These are phyloP conservation scores for Gallinago nigripennis DNA, from an alignment of 2,797 vertebrate genomes.

Conservation along the genomic window DNA sequence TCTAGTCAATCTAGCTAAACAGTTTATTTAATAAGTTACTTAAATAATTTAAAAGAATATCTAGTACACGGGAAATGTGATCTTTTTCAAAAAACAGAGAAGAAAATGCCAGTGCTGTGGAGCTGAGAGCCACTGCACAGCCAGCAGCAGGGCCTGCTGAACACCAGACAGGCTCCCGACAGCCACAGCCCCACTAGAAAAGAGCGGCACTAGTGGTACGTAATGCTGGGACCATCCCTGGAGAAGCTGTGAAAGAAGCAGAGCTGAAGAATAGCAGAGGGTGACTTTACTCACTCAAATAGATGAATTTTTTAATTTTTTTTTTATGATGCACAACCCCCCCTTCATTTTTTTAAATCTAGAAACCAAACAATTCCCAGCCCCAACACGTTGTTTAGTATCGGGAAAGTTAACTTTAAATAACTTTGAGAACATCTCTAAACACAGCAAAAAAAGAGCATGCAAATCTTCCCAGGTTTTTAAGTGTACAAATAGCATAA, in stretches of 20 bases:
- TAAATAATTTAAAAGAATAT: background rate
- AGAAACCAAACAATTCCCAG: background rate
- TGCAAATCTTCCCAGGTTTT: background rate
- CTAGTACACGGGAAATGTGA: background rate
- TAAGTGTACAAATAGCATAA: fast-evolving
- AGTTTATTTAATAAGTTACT: background rate
- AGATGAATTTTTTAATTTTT: too few relatives aligned
- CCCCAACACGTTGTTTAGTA: background rate
- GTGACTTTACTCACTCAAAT: background rate
- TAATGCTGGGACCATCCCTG: fast-evolving
- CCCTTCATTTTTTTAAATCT: background rate
- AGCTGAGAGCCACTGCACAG: background rate
- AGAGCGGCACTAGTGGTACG: too few relatives aligned
- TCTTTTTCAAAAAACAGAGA: background rate
- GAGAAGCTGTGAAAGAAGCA: background rate
- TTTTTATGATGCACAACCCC: background rate
- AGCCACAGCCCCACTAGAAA: background rate
- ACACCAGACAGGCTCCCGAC: too few relatives aligned
- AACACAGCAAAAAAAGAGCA: background rate
- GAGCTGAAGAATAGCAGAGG: background rate
- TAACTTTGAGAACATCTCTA: background rate
- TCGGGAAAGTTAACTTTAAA: fast-evolving
- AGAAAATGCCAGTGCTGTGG: background rate
- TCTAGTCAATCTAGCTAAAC: background rate
- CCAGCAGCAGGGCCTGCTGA: background rate